A percentile compares a stretch with the other conserved stretches of the same genome.
These are phyloP conservation scores for Limnodromus scolopaceus DNA, from an alignment of 2,797 vertebrate genomes.

Conservation along the genomic window DNA sequence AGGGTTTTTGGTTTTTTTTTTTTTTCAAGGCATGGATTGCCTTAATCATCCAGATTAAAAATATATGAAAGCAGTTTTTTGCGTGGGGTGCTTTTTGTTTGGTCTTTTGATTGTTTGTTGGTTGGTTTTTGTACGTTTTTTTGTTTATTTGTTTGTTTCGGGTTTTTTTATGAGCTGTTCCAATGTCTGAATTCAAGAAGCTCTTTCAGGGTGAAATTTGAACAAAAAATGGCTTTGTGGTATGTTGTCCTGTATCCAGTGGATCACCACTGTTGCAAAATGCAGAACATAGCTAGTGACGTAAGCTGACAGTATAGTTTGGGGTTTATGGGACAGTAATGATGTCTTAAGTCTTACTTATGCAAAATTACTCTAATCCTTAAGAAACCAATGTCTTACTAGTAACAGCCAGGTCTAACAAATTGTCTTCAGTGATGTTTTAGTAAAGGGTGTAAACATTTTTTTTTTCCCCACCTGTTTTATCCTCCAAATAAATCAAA, in stretches of 20 bases:
- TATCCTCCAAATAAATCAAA: background rate
- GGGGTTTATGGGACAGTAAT: background rate
- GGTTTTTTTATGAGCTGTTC: too few relatives aligned
- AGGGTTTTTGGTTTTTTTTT: background rate
- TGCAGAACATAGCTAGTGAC: background rate
- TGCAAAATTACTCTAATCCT: background rate
- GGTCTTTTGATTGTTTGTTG: background rate
- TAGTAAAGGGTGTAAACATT: background rate
- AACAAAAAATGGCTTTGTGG: background rate
- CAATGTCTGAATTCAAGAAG: background rate
- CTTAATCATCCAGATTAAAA: background rate
- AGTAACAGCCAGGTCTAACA: background rate
- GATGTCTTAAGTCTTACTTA: background rate
- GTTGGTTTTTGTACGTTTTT: background rate
- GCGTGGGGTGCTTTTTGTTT: background rate
- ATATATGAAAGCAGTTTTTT: background rate
- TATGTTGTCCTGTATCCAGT: rapidly evolving
- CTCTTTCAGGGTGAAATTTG: background rate
- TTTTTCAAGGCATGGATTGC: background rate
- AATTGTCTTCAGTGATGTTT: background rate
- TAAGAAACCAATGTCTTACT: background rate
- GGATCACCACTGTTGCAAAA: background rate
- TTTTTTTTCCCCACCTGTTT: background rate
- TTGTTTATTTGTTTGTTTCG: background rate
- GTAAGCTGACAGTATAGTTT: background rate